Evolutionary conservation across 1,140 invertebrate species (phyloP).

Genomic region (Riptortus pedestris): DNA sequence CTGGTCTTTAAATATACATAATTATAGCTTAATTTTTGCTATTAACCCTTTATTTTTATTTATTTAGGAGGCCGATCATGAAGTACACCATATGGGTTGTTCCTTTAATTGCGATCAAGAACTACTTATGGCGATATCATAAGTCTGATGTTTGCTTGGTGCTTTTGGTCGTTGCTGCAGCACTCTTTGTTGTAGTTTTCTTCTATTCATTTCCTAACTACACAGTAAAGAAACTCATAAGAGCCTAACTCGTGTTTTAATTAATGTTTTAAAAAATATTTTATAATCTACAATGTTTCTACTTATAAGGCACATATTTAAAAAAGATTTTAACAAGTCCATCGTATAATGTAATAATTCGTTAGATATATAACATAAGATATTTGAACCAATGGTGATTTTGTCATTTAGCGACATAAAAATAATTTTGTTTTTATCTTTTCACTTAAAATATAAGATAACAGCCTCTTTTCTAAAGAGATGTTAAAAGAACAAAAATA

Average conservation of each 20-base stretch:
- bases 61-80: neutral
- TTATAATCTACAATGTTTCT: neutral
- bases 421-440: no score
- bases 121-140: neutral
- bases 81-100: constrained; percentile 5
- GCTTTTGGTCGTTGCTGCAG: neutral
- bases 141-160: neutral
- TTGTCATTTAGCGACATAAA: no score
- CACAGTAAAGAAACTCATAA: neutral
- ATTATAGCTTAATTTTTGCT: no score
- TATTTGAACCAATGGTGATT: no score
- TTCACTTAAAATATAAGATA: no score
- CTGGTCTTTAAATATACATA: no score
- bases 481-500: no score
- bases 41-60: no score
- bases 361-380: no score
- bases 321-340: neutral
- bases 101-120: neutral
- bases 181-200: neutral
- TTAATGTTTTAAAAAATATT: neutral
- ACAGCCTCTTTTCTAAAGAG: no score
- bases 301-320: neutral
- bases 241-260: neutral
- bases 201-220: constrained; percentile 1
- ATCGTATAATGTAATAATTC: neutral